Evolutionary conservation across 64 coral and sea anemone species (phyloP), one percentile per base, ranked within the genome.

Genomic region (Stichodactyla mertensii): DNA sequence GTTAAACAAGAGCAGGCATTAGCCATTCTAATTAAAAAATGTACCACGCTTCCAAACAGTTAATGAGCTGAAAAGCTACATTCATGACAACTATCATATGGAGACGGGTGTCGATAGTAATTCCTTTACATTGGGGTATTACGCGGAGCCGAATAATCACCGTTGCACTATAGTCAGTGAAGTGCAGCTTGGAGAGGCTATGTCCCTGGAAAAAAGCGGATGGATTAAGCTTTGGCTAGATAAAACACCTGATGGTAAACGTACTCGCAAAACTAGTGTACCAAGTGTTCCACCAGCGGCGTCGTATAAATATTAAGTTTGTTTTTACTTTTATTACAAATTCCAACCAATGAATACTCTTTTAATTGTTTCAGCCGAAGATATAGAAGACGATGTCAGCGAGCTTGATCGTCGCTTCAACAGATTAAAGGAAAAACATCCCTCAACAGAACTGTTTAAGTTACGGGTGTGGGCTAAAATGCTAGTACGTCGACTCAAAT

Each of bases 341-440:
- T 58, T 58, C 4, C 56, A 58, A 15, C 56, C 56, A 58, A 58
- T 15, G 56, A 58, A 58, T 58, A 11, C 56, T 58, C 56, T 58
- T 58, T 58, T 58, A 58, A 58, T 58, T 58, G 56, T 58, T 58
- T 58, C 20, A 71, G 67, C 7, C 13, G 18, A 12, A 71, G 67
- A 71, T 71, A 7, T 19, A 16, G 67, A 71, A 20, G 67, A 71
- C 67, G 67, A 71, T 16, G 67, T 71, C 1, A 71, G 67, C 8
- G 10, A 71, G 67, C 67, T 71, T 27, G 67, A 71, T 20, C 67
- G 67, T 71, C 67, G 67, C 67, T 71, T 71, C 7, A 27, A 71
- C 67, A 71, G 24, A 22, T 71, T 71, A 71, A 71, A 71, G 67
- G 67, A 71, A 71, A 71, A 71, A 45, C 67, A 71, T 71, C 67